A percentile compares a stretch with the other conserved stretches of the same genome.
Conservation (phyloP, 2,797 vertebrate species). For the Cossypha dichroa region DNA sequence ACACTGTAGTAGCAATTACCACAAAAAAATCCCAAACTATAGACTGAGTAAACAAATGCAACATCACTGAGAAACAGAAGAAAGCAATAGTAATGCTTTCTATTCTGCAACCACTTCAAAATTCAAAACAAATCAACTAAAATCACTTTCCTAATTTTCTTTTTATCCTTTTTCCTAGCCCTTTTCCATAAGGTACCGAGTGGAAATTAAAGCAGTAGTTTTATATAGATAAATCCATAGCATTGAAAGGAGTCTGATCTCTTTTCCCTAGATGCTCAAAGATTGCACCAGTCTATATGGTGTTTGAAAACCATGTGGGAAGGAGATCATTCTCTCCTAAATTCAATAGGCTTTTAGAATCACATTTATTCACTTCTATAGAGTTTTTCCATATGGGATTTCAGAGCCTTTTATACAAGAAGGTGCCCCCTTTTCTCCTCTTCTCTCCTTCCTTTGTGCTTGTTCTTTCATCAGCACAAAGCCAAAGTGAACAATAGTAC, state of each 20-base stretch:
- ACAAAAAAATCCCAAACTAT: not conserved
- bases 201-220: conserved; percentile 14
- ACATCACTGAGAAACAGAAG: not conserved
- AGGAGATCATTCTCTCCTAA: conserved; percentile 36
- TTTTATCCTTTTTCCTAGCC: not conserved
- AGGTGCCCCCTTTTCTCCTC: conserved; percentile 20
- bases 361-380: conserved; percentile 23
- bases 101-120: not conserved
- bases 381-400: conserved; percentile 32
- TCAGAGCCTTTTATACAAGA: conserved; percentile 21
- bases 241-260: conserved; percentile 20
- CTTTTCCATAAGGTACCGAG: conserved; percentile 11
- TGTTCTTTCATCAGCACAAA: conserved; percentile 48
- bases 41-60: conserved; percentile 1
- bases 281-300: not conserved
- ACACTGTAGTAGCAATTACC: not conserved
- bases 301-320: conserved; percentile 29
- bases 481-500: conserved; percentile 46
- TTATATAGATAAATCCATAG: conserved; percentile 11
- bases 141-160: not conserved
- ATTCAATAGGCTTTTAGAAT: conserved; percentile 47
- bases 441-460: conserved; percentile 12
- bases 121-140: not conserved
- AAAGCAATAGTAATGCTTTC: not conserved
- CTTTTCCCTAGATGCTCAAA: conserved; percentile 7